A percentile compares a stretch with the other conserved stretches of the same genome.
These are phyloP conservation scores for Anolis sagrei DNA, from an alignment of 2,113 vertebrate genomes.

Conservation along the genomic window DNA sequence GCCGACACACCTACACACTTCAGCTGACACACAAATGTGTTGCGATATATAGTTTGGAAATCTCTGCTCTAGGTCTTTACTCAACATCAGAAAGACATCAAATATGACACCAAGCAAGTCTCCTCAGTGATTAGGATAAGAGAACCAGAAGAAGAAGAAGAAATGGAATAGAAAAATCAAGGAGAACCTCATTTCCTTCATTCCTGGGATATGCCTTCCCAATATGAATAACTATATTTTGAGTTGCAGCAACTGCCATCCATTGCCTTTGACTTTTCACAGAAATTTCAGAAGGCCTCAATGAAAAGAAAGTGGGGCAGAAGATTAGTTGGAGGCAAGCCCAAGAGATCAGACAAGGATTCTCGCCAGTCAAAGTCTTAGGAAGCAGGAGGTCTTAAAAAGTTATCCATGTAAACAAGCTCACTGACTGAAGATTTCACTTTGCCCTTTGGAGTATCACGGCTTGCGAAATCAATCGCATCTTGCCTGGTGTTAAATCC, in stretches of 20 bases:
- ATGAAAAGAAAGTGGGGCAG: not conserved
- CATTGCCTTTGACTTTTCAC: not conserved
- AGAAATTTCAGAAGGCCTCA: not conserved
- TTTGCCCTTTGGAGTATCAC: not conserved
- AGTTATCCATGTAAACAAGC: not conserved
- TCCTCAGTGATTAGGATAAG: not conserved
- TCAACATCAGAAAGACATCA: not conserved
- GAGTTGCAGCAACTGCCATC: no score
- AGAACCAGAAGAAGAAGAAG: not conserved
- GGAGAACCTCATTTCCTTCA: no score
- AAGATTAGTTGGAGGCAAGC: not conserved
- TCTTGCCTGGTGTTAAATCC: conserved; percentile 2
- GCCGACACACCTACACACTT: not conserved
- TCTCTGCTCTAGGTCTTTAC: not conserved
- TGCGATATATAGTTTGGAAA: no score
- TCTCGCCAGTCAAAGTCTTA: not conserved
- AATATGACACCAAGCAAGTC: not conserved
- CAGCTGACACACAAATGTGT: not conserved
- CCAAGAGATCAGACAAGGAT: not conserved
- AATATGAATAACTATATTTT: not conserved
- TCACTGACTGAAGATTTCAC: not conserved
- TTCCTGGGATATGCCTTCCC: not conserved
- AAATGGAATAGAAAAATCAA: not conserved
- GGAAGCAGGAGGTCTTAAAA: not conserved
- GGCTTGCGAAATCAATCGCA: conserved; percentile 19